Percentiles rank a stretch among this genome's conserved stretches.
Evolutionary conservation across 1,140 invertebrate species (phyloP).

Genomic region (Lerema accius): DNA sequence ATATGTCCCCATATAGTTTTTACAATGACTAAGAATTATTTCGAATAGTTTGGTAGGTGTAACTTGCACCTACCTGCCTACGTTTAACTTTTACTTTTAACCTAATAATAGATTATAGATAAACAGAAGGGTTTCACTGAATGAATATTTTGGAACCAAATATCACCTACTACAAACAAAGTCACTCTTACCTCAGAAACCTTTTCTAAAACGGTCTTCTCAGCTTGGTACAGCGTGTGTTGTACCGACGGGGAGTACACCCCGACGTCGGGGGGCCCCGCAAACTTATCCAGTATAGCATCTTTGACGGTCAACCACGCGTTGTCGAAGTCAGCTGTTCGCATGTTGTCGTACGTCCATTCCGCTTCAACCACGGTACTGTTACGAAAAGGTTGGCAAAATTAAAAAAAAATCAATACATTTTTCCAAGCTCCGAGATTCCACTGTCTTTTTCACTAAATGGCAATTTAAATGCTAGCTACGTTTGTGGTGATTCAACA

Average conservation of each 20-base stretch:
- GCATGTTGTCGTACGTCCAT: slow-evolving; percentile 87
- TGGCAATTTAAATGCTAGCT: too few relatives aligned
- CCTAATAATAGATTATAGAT: too few relatives aligned
- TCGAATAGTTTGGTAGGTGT: too few relatives aligned
- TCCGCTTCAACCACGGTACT: slow-evolving; percentile 88
- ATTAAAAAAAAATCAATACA: slow-evolving; percentile 4
- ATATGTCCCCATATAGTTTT: too few relatives aligned
- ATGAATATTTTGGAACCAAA: too few relatives aligned
- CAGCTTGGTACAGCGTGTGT: slow-evolving; percentile 88
- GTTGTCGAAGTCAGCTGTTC: slow-evolving; percentile 86
- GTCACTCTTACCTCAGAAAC: slow-evolving; percentile 82
- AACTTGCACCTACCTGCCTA: too few relatives aligned
- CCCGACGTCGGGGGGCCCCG: slow-evolving; percentile 86
- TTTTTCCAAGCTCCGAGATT: too few relatives aligned
- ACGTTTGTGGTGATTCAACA: too few relatives aligned
- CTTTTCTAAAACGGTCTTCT: slow-evolving; percentile 86
- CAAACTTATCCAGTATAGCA: slow-evolving; percentile 88
- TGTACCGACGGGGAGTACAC: slow-evolving; percentile 89
- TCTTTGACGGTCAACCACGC: slow-evolving; percentile 87
- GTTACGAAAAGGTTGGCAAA: slow-evolving; percentile 50
- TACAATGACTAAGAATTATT: too few relatives aligned
- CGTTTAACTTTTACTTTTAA: too few relatives aligned
- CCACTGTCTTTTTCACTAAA: too few relatives aligned
- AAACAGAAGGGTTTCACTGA: too few relatives aligned
- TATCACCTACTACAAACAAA: neutral